These are phyloP conservation scores for Conchocele bisecta DNA, from an alignment of 2,888 invertebrate species.

Conservation along the genomic window DNA sequence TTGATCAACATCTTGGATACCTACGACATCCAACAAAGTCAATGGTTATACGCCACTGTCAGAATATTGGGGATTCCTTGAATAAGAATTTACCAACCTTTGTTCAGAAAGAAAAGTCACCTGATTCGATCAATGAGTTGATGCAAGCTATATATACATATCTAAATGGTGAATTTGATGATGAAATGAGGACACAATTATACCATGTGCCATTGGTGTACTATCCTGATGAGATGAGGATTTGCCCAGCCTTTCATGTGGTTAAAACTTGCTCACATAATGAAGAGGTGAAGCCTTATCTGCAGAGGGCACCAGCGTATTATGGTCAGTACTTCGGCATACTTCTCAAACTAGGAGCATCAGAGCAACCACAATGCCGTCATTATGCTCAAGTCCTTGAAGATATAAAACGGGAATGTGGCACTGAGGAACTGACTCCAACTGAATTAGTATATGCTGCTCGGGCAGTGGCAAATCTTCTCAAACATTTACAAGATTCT, in stretches of 20 bases:
- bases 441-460: conserved; percentile 12
- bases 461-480: no score
- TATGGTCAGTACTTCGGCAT: conserved; percentile 23
- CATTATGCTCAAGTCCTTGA: conserved; percentile 31
- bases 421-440: conserved; percentile 5
- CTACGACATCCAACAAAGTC: conserved; percentile 26
- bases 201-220: conserved; percentile 34
- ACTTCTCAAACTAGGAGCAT: conserved; percentile 28
- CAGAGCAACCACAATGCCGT: not conserved
- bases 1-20: no score
- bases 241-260: no score
- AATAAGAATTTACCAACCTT: no score
- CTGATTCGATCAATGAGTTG: not conserved
- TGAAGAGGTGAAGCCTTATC: conserved; percentile 23
- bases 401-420: conserved; percentile 9
- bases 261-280: no score
- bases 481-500: no score
- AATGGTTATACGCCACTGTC: conserved; percentile 47
- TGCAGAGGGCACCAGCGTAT: conserved; percentile 27
- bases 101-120: no score
- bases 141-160: not conserved
- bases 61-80: conserved; percentile 41
- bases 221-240: no score
- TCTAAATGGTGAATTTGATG: no score
- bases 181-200: not conserved